Percentiles rank a stretch among this genome's conserved stretches.
Evolutionary conservation across 2,888 invertebrate species (phyloP).

Genomic region (Philaethria dido): DNA sequence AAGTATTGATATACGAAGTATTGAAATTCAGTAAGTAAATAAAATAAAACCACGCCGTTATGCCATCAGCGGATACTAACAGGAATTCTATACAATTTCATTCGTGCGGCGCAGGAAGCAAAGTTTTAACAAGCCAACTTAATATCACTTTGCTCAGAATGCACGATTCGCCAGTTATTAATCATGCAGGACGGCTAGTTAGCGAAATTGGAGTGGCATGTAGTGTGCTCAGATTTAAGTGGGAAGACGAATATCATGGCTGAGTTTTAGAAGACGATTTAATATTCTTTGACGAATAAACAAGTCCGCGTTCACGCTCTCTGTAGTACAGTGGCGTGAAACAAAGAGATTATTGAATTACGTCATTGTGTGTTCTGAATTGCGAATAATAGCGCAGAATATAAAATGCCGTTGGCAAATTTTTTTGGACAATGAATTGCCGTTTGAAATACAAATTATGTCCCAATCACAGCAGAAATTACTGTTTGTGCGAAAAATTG

Average conservation of each 20-base stretch:
- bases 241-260: slow-evolving; percentile 44
- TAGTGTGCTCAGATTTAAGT: slow-evolving; percentile 57
- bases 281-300: slow-evolving; percentile 54
- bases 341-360: slow-evolving; percentile 53
- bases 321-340: slow-evolving; percentile 47
- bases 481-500: background rate
- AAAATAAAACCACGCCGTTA: slow-evolving; percentile 13
- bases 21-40: slow-evolving; percentile 7
- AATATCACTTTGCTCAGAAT: slow-evolving; percentile 81
- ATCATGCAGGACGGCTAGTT: slow-evolving; percentile 81
- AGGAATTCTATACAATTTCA: slow-evolving; percentile 69
- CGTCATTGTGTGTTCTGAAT: slow-evolving; percentile 48
- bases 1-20: background rate
- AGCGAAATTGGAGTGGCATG: slow-evolving; percentile 71
- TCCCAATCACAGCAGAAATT: background rate
- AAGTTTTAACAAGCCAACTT: slow-evolving; percentile 84
- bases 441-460: background rate
- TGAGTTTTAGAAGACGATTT: slow-evolving; percentile 51
- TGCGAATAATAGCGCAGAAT: slow-evolving; percentile 46
- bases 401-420: slow-evolving; percentile 39
- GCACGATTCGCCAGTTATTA: slow-evolving; percentile 80
- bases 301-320: slow-evolving; percentile 46
- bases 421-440: slow-evolving; percentile 28
- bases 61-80: slow-evolving; percentile 31
- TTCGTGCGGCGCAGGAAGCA: slow-evolving; percentile 69